Base-by-base conservation (phyloP, 2,888 invertebrate genomes). In the Arge pagana region DNA sequence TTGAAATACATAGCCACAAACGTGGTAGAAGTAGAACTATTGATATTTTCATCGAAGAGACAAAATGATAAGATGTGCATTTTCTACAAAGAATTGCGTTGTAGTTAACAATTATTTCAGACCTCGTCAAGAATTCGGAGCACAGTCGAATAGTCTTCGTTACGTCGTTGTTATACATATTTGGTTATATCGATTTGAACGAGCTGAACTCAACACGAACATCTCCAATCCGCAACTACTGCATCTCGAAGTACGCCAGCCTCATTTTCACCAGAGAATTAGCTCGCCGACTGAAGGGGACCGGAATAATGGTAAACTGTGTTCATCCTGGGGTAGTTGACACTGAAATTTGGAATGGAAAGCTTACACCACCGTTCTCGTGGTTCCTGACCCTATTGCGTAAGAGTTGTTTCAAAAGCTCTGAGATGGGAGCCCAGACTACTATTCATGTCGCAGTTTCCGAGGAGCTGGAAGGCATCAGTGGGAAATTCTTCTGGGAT, bases 261-360 rank as follows among this genome's bases (percentile, higher is more conserved):
- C 90, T 93, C 53, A 84, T 87, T 28, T 93, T 92, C 70, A 87
- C 90, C 0, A 80, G 82, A 49, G 93, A 93, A 74, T 72, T 93
- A 55, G 88, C 93, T 0, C 81, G 85, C 52, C 82, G 89, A 52
- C 70, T 93, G 37, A 86, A 90, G 75, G 90, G 88, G 0, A 85
- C 88, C 1, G 86, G 86, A 2, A 86, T 93, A 0, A 90, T 90
- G 0, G 92, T 84, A 0, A 94, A 94, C 74, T 93, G 89, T 61
- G 78, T 94, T 19, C 94, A 94, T 76, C 94, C 94, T 0, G 94
- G 94, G 1, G 81, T 93, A 78, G 88, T 93, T 36, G 88, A 89
- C 68, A 85, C 87, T 0, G 90, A 90, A 0, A 92, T 93, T 49
- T 92, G 92, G 90, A 83, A 87, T 48, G 28, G 30, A 3, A 89